A percentile compares a stretch with the other conserved stretches of the same genome.
Conservation (phyloP, 1,140 invertebrate species). For the Atta colombica region DNA sequence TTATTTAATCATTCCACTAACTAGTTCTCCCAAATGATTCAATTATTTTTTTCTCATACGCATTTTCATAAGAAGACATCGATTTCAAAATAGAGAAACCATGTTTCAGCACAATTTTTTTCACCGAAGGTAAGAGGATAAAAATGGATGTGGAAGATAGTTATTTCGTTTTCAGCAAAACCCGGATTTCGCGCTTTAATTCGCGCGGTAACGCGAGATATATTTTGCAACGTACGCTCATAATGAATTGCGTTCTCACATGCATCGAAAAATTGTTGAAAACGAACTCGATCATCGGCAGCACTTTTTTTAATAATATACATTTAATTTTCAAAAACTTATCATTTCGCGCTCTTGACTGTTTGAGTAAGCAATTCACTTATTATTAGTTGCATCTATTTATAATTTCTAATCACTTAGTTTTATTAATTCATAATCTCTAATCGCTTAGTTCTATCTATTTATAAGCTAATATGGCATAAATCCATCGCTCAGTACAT, state of each 20-base stretch:
- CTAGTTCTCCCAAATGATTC: background rate
- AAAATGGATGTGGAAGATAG: background rate
- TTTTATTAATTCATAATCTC: too few relatives aligned
- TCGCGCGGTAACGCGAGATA: background rate
- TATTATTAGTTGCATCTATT: too few relatives aligned
- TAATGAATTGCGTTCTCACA: constrained; percentile 5
- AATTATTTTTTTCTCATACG: background rate
- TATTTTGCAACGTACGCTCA: background rate
- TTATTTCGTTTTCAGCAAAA: background rate
- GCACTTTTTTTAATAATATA: background rate
- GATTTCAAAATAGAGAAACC: background rate
- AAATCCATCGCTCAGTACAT: too few relatives aligned
- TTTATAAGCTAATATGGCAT: too few relatives aligned
- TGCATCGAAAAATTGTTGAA: background rate
- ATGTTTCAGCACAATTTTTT: background rate
- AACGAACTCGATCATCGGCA: background rate
- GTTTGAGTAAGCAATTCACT: too few relatives aligned
- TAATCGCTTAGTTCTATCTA: too few relatives aligned
- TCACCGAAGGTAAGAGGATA: background rate
- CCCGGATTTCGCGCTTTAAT: background rate
- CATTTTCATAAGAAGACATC: background rate
- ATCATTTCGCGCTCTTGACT: too few relatives aligned
- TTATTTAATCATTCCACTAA: background rate
- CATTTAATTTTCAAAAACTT: too few relatives aligned
- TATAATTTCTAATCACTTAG: too few relatives aligned